Evolutionary conservation across 2,113 vertebrate genomes (phyloP).

Genomic region (Geococcyx californianus): DNA sequence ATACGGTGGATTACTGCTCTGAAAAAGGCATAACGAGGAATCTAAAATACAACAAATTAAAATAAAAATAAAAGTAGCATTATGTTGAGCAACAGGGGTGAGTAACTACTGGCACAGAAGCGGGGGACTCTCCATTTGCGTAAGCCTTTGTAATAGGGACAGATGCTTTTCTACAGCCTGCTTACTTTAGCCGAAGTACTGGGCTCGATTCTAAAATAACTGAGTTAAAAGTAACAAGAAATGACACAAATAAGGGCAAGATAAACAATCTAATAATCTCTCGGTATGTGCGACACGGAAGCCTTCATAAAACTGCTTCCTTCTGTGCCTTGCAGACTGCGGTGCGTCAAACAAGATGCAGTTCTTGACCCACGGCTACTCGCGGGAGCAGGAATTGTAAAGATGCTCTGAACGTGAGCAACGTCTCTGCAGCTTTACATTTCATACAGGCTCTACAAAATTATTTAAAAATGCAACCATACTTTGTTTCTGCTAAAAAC

Average conservation of each 20-base stretch:
- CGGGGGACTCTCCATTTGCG: neutral
- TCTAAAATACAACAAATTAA: neutral
- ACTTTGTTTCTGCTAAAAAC: neutral
- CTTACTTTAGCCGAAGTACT: neutral
- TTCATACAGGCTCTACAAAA: neutral
- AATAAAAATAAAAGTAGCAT: neutral
- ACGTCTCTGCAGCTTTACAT: neutral
- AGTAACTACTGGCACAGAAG: neutral
- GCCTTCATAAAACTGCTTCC: neutral
- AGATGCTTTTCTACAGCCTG: neutral
- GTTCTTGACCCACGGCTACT: neutral
- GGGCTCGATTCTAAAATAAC: neutral
- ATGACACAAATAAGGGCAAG: neutral
- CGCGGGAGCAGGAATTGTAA: rapidly evolving
- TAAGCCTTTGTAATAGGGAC: neutral
- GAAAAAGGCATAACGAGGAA: neutral
- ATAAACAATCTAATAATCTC: neutral
- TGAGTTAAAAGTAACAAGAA: neutral
- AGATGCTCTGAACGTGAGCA: neutral
- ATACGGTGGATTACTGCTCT: neutral
- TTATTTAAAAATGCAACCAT: neutral
- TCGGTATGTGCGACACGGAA: neutral
- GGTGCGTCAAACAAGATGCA: neutral
- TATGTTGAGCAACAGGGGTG: neutral
- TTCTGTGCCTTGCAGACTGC: neutral